Evolutionary conservation across 2,797 vertebrate species (phyloP), one percentile per base, ranked within the genome.

Genomic region (Borostomias antarcticus): DNA sequence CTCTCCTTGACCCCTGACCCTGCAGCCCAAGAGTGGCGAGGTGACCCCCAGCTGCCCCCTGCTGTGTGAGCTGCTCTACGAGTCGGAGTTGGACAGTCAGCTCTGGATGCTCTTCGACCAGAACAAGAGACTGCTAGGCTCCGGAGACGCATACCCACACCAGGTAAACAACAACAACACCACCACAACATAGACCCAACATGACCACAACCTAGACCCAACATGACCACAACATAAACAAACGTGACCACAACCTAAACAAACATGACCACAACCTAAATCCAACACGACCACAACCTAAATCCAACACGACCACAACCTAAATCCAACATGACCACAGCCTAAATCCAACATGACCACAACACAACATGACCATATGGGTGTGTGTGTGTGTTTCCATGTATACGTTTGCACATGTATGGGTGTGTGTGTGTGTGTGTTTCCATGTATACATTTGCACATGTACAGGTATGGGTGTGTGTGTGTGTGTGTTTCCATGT

Each of bases 81-180:
- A 99, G 86, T 99, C 98, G 0, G 98, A 99, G 90, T 99, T 95
- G 84, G 98, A 99, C 90, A 98, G 96, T 87, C 98, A 99, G 35
- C 91, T 99, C 0, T 99, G 98, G 98, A 96, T 99, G 85, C 91
- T 99, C 72, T 98, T 96, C 82, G 97, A 99, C 79, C 96, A 98
- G 89, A 99, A 99, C 89, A 99, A 99, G 90, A 95, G 95, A 56
- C 91, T 96, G 0, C 92, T 99, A 90, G 97, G 96, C 3, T 96
- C 98, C 43, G 98, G 97, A 15, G 98, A 99, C 28, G 97, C 98
- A 21, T 99, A 99, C 82, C 97, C 97, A 45, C 97, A 99, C 80
- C 98, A 99, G 96, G 98, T 96, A 92, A 2, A 35, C 26, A 15
- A 19, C 25, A 35, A 13, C 8, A 10, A n/a, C 6, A 10, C 4